Base-by-base conservation (phyloP, 2,113 vertebrate species). In the Haplochromis vanheusdeni region DNA sequence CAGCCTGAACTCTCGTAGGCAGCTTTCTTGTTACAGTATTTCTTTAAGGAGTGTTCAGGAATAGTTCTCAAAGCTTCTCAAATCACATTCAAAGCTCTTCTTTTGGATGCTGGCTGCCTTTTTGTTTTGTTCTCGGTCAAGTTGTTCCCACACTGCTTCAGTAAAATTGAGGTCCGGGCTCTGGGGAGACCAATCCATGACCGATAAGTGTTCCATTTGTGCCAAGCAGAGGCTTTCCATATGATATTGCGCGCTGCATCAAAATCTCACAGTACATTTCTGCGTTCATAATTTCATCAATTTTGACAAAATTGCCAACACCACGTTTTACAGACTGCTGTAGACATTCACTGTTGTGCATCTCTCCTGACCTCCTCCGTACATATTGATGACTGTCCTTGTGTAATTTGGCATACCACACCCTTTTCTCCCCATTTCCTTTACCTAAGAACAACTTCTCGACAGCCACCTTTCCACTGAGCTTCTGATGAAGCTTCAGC, bases 201-300 rank as follows among this genome's bases (percentile, higher is more conserved):
- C 40, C 2, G 3, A 73, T 17, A 35, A 73, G 21, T 73, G 40
- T 73, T 45, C 40, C 68, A 45, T 45, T 26, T 60, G 56, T 60
- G 56, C 56, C 65, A 45, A 73, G 21, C 65, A 70, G 37, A 70
- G 35, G n/a, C 37, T 70, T 70, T 45, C 37, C 7, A 70, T 1
- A 9, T 70, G 65, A 23, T 16, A 70, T 1, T 1, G 8, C 0
- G 2, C 1, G 3, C 37, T 70, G 65, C 13, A 73, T 26, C 40
- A 73, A 73, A 45, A 26, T 73, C 13, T 73, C 21, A 26, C 21
- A 26, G 37, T 7, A 45, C 6, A 28, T 75, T 73, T 73, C 68
- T 73, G 13, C 2, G 1, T 26, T 26, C 40, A 47, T 47, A 28
- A 28, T 45, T 75, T 45, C 40, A 75, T 47, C 40, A 75, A 10